Evolutionary conservation across 2,113 vertebrate genomes (phyloP), one percentile per base, ranked within the genome.

Genomic region (Rhinopithecus roxellana): DNA sequence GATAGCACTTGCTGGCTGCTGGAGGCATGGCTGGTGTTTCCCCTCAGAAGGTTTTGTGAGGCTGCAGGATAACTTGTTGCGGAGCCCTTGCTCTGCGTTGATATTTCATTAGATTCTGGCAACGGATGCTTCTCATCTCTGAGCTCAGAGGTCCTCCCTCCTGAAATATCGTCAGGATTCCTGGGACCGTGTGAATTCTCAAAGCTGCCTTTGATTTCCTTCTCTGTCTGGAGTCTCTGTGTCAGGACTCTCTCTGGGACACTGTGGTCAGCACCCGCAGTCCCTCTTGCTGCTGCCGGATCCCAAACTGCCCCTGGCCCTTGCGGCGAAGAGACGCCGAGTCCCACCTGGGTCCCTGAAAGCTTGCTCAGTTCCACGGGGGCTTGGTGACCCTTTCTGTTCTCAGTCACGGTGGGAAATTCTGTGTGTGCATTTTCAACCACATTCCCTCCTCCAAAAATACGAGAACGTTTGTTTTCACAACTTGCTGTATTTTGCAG

Each of bases 71-170:
- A 0, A 8, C 5, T 17, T 0, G 67, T 12, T 5, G n/a, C 10
- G 14, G 69, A 2, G 8, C 50, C 13, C 4, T 27, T 0, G 0
- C 0, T 3, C 0, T 0, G 0, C 1, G 5, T 2, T 0, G 3
- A 35, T 3, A 6, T 40, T 50, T 87, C 85, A 1, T 3, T 35
- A 55, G 61, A 35, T 23, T 96, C 97, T 48, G 96, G 89, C 9
- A 6, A 43, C 12, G 18, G 70, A 25, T 30, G 91, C 11, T 40
- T 80, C 94, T 94, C 93, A 23, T 20, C n/a, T 30, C 40, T 16
- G 90, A 57, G 59, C 70, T 5, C 94, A 38, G 57, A 27, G 6
- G 11, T 0, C 0, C 70, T 43, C 75, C 95, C 69, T 67, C 78
- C 92, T 75, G 52, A 43, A 75, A 17, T 3, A 69, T 38, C 6